A percentile compares a stretch with the other conserved stretches of the same genome.
phyloP scores from a whole-genome alignment of 2,797 vertebrate species.

The Poeciliopsis turneri region DNA sequence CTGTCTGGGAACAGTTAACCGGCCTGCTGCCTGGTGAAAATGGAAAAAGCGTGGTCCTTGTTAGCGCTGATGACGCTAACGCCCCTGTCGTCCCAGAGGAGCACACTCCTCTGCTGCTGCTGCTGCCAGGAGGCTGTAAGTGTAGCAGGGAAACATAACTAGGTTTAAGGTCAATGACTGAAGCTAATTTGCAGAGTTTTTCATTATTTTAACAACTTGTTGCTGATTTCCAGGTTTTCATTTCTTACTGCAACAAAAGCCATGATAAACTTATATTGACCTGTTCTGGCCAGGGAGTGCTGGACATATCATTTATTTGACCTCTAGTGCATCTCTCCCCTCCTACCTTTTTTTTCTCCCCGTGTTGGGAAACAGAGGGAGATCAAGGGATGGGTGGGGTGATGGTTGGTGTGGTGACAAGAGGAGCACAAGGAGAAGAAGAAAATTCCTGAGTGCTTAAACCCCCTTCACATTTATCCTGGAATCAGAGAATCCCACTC shows the following conservation, averaged over 20 bases:
- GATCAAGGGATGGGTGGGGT: constrained; percentile 72
- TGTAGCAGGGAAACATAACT: constrained; percentile 50
- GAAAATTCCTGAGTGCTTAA: constrained; percentile 74
- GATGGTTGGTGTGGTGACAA: constrained; percentile 66
- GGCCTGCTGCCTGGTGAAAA: constrained; percentile 63
- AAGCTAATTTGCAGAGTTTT: constrained; percentile 29
- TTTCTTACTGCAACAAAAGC: constrained; percentile 57
- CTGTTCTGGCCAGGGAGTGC: constrained; percentile 43
- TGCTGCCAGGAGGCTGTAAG: constrained; percentile 39
- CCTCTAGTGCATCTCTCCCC: constrained; percentile 53
- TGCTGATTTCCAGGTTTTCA: constrained; percentile 23
- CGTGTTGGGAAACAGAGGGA: constrained; percentile 55
- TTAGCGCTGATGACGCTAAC: constrained; percentile 70
- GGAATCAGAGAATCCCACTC: constrained; percentile 72
- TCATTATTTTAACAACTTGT: constrained; percentile 26
- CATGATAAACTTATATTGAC: constrained; percentile 44
- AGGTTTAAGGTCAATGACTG: constrained; percentile 35
- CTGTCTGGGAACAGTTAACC: constrained; percentile 68
- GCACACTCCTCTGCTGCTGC: constrained; percentile 53
- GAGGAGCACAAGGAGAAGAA: constrained; percentile 58
- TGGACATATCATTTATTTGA: constrained; percentile 65
- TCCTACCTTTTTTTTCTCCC: constrained; percentile 57
- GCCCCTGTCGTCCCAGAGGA: constrained; percentile 41
- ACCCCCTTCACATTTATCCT: constrained; percentile 74
- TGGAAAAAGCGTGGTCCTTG: constrained; percentile 70